Evolutionary conservation across 2,888 invertebrate genomes (phyloP).

Genomic region (Mythimna vitellina): DNA sequence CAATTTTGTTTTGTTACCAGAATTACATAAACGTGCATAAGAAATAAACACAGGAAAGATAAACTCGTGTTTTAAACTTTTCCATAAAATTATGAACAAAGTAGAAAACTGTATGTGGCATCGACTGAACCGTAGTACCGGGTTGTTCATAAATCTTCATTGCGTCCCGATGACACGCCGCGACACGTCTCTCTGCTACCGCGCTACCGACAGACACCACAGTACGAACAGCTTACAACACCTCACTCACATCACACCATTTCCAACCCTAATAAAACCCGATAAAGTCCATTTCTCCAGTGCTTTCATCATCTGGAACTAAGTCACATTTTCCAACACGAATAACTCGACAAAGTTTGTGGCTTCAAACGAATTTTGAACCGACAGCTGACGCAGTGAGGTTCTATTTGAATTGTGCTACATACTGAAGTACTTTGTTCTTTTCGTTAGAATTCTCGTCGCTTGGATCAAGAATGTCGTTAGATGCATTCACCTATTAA

Average conservation of each 20-base stretch:
- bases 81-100: constrained; percentile 77
- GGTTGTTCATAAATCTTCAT: constrained; percentile 90
- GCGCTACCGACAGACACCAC: constrained; percentile 77
- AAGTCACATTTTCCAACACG: constrained; percentile 79
- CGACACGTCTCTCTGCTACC: constrained; percentile 89
- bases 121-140: constrained; percentile 81
- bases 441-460: constrained; percentile 84
- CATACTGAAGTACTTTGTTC: constrained; percentile 83
- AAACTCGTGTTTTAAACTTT: constrained; percentile 69
- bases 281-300: constrained; percentile 56
- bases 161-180: constrained; percentile 90
- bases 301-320: constrained; percentile 64
- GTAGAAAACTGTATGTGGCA: constrained; percentile 81
- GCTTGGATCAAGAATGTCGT: constrained; percentile 76
- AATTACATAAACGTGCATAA: constrained; percentile 65
- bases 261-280: constrained; percentile 57
- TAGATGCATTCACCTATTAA: constrained; percentile 50
- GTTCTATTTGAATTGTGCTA: constrained; percentile 73
- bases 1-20: constrained; percentile 57
- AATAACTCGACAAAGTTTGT: constrained; percentile 77
- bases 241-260: constrained; percentile 56
- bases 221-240: constrained; percentile 74
- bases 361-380: constrained; percentile 72
- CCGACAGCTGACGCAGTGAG: constrained; percentile 73
- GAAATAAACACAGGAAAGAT: constrained; percentile 65